Evolutionary conservation across 2,113 vertebrate genomes (phyloP).

Genomic region (Myiagra hebetior): DNA sequence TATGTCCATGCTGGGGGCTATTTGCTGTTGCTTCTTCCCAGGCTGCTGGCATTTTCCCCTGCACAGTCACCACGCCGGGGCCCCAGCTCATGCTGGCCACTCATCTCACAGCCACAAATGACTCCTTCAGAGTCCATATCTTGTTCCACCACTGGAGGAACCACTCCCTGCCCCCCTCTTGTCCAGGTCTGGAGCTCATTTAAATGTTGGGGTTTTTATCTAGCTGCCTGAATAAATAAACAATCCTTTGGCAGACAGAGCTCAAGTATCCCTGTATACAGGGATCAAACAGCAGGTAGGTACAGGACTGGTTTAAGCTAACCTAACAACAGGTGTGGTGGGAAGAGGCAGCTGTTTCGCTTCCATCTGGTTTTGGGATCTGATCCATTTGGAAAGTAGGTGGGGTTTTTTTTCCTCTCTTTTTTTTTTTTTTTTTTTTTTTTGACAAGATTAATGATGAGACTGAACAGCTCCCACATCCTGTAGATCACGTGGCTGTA

Average conservation of each 20-base stretch:
- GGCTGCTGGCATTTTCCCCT: background rate
- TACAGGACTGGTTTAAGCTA: background rate
- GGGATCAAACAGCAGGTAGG: background rate
- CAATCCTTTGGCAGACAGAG: background rate
- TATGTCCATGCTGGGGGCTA: fast-evolving
- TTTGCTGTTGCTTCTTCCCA: background rate
- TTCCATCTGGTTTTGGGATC: background rate
- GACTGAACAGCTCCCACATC: background rate
- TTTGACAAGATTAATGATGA: background rate
- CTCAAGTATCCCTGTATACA: background rate
- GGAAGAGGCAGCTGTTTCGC: background rate
- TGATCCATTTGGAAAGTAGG: background rate
- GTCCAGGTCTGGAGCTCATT: background rate
- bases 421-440: background rate
- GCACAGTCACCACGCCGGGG: background rate
- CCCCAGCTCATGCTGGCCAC: background rate
- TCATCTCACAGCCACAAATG: fast-evolving
- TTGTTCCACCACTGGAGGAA: background rate
- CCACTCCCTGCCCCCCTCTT: fast-evolving
- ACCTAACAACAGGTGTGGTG: background rate
- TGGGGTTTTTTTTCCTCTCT: fast-evolving
- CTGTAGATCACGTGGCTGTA: background rate
- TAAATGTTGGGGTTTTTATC: background rate
- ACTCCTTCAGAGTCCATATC: background rate
- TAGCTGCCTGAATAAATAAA: background rate